Conservation (phyloP, 2,797 vertebrate species). For the Lepus townsendii region DNA sequence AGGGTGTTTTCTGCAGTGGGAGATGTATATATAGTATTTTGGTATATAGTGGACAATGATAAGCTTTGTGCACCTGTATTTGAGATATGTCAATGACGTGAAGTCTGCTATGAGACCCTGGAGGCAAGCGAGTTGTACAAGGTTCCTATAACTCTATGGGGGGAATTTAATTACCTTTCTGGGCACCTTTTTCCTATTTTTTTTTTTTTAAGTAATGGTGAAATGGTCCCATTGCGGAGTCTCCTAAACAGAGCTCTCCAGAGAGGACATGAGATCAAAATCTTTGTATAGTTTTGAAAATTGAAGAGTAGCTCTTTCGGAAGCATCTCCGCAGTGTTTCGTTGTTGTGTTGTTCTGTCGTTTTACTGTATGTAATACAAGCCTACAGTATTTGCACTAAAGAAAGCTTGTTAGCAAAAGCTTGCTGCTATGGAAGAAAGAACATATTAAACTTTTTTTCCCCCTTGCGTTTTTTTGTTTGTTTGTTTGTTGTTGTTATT, state of each 20-base stretch:
- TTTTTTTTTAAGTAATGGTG: constrained; percentile 50
- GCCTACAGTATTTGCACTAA: constrained; percentile 92
- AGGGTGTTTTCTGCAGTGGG: constrained; percentile 87
- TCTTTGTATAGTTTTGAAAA: constrained; percentile 81
- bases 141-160: constrained; percentile 58
- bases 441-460: constrained; percentile 85
- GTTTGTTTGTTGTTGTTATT: constrained; percentile 35
- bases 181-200: constrained; percentile 75
- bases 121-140: constrained; percentile 74
- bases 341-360: constrained; percentile 79
- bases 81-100: constrained; percentile 85
- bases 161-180: constrained; percentile 80
- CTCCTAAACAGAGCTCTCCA: constrained; percentile 72
- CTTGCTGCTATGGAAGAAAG: constrained; percentile 90
- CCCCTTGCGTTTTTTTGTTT: constrained; percentile 39
- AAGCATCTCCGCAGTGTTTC: constrained; percentile 83
- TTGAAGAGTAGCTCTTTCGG: constrained; percentile 80
- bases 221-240: constrained; percentile 11
- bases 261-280: constrained; percentile 71
- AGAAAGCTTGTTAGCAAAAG: constrained; percentile 90
- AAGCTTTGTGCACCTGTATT: constrained; percentile 87
- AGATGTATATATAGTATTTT: constrained; percentile 87
- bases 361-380: constrained; percentile 88
- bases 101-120: constrained; percentile 84
- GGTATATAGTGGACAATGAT: constrained; percentile 87